phyloP scores from a whole-genome alignment of 2,888 invertebrate species.

The Agrochola macilenta region DNA sequence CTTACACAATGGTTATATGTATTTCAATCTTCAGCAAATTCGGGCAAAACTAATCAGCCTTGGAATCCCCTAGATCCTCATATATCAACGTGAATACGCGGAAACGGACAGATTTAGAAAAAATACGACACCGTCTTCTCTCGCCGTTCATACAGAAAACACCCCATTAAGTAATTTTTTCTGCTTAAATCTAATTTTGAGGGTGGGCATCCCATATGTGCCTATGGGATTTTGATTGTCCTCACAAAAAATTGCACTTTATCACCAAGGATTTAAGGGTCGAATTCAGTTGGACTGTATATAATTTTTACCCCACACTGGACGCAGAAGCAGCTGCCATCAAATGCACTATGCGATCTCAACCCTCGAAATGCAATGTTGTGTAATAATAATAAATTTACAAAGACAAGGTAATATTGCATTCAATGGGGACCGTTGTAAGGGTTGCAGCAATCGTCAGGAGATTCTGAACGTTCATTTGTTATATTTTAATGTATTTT shows the following conservation, averaged over 20 bases:
- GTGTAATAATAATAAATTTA: slow-evolving; percentile 88
- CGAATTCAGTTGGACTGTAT: slow-evolving; percentile 60
- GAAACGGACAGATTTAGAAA: slow-evolving; percentile 75
- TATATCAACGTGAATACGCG: slow-evolving; percentile 72
- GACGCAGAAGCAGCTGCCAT: slow-evolving; percentile 83
- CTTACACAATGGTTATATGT: slow-evolving; percentile 30
- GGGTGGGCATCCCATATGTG: slow-evolving; percentile 87
- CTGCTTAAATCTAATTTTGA: slow-evolving; percentile 86
- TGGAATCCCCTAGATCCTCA: slow-evolving; percentile 64
- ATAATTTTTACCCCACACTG: slow-evolving; percentile 71
- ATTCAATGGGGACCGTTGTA: slow-evolving; percentile 74
- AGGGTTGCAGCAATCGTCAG: slow-evolving; percentile 84
- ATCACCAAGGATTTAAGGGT: slow-evolving; percentile 49
- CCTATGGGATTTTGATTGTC: slow-evolving; percentile 78
- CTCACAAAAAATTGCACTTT: slow-evolving; percentile 66
- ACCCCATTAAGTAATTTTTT: slow-evolving; percentile 90
- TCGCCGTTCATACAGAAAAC: slow-evolving; percentile 86
- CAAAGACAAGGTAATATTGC: slow-evolving; percentile 85
- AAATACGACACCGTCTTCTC: slow-evolving; percentile 76
- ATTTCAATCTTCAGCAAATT: slow-evolving; percentile 50
- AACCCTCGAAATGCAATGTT: slow-evolving; percentile 86
- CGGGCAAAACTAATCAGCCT: slow-evolving; percentile 61
- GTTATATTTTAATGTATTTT: slow-evolving; percentile 70
- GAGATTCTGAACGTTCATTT: slow-evolving; percentile 72
- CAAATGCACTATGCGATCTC: slow-evolving; percentile 83